These are phyloP conservation scores for Thera britannica DNA, from an alignment of 2,888 invertebrate genomes.

Conservation along the genomic window DNA sequence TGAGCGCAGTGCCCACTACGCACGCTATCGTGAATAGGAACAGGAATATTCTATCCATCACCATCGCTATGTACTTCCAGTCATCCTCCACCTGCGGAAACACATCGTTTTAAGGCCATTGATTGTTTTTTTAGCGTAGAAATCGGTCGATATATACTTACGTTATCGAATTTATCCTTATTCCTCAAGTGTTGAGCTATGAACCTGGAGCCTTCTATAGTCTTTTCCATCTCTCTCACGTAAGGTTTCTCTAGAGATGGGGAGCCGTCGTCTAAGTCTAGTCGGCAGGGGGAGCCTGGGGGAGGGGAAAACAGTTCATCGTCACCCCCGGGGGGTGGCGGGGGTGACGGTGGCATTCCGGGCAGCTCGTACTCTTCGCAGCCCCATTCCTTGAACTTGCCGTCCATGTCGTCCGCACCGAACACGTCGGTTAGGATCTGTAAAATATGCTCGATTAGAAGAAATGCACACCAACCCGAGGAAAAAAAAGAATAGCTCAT, in stretches of 20 bases:
- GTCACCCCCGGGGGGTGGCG: conserved; percentile 91
- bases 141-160: conserved; percentile 82
- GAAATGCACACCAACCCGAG: too few relatives aligned
- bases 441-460: conserved; percentile 36
- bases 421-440: conserved; percentile 93
- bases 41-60: conserved; percentile 97
- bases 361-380: conserved; percentile 91
- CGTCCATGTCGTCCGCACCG: conserved; percentile 82
- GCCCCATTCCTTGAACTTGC: conserved; percentile 80
- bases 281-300: conserved; percentile 86
- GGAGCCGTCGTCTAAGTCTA: conserved; percentile 86
- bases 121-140: not conserved
- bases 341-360: conserved; percentile 88
- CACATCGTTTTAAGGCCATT: conserved; percentile 18
- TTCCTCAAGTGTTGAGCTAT: conserved; percentile 98
- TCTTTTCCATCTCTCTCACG: conserved; percentile 94
- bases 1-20: conserved; percentile 94
- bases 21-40: conserved; percentile 98
- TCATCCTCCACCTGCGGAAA: conserved; percentile 94
- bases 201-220: conserved; percentile 96
- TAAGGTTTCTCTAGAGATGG: conserved; percentile 93
- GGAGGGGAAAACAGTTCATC: conserved; percentile 94
- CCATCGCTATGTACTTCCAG: conserved; percentile 99
- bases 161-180: conserved; percentile 97
- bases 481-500: too few relatives aligned